Evolutionary conservation across 2,113 vertebrate species (phyloP), one percentile per base, ranked within the genome.

Genomic region (Laticauda colubrina): DNA sequence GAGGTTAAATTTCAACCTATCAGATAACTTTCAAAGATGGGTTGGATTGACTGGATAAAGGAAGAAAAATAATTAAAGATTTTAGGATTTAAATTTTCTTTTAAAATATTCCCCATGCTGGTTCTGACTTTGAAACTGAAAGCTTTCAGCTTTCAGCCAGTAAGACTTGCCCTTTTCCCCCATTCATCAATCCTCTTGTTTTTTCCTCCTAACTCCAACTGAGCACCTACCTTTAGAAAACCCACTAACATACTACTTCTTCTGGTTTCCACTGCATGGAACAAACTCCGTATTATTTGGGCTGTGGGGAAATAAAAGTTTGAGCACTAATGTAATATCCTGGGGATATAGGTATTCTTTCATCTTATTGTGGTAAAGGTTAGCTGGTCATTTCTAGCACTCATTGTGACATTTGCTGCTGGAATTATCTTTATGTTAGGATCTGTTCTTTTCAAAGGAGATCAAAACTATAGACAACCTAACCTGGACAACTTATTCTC

Each of bases 291-390:
- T 89, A 23, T 88, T 94, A 93, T 93, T 94, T 26, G 0, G 57
- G 53, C 94, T 87, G 12, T n/a, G 91, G 75, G 56, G 75, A 89
- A 89, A 64, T 69, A 64, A 34, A 61, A 89, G 69, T 85, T 92
- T 89, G 87, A 89, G 57, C 34, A 89, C 55, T 93, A 86, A 93
- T 61, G 45, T 48, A 94, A 69, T 53, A 87, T 54, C 54, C 85
- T 54, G 34, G 75, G 87, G 91, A n/a, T n/a, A 45, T 64, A 20
- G 51, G 51, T 91, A 91, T 91, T 93, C 87, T 93, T 93, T 91
- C 56, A 91, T 43, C 2, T 26, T 57, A 61, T 89, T 93, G 88
- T 11, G 21, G 64, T 91, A 94, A 94, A 53, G 75, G 94, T 93
- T 91, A 94, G 14, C 57, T 89, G 90, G 59, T 89, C 48, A 59